phyloP scores from a whole-genome alignment of 2,113 vertebrate genomes.

The Vicugna pacos region DNA sequence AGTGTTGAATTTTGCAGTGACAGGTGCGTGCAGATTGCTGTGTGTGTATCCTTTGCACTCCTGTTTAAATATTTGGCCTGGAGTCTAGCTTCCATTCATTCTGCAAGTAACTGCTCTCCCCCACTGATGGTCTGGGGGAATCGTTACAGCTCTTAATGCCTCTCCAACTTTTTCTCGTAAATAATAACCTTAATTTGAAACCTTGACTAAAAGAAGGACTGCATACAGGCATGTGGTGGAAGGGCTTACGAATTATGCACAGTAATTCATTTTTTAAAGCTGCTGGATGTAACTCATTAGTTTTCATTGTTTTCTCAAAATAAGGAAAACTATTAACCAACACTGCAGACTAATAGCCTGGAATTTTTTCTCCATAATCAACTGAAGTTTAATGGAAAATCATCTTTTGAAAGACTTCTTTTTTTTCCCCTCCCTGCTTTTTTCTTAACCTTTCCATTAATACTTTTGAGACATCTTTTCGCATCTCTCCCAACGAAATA shows the following conservation, averaged over 20 bases:
- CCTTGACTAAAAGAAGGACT: conserved; percentile 71
- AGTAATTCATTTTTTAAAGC: conserved; percentile 82
- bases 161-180: conserved; percentile 79
- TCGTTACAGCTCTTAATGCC: conserved; percentile 71
- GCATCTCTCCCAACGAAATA: conserved; percentile 17
- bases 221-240: conserved; percentile 52
- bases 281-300: conserved; percentile 82
- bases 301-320: conserved; percentile 79
- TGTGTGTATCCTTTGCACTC: conserved; percentile 69
- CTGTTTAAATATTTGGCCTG: conserved; percentile 77
- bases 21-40: conserved; percentile 78
- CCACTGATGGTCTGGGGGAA: conserved; percentile 51
- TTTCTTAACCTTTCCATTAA: conserved; percentile 74
- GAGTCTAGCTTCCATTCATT: conserved; percentile 51
- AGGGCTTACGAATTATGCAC: conserved; percentile 70
- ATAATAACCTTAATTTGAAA: conserved; percentile 83
- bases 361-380: conserved; percentile 39
- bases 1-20: conserved; percentile 76
- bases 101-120: not conserved
- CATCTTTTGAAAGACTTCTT: conserved; percentile 55
- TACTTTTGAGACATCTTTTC: conserved; percentile 49
- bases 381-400: conserved; percentile 63
- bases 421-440: not conserved
- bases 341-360: conserved; percentile 65
- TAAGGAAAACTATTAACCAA: conserved; percentile 76